phyloP scores from a whole-genome alignment of 2,888 invertebrate species.

The Lasioglossum lativentre region DNA sequence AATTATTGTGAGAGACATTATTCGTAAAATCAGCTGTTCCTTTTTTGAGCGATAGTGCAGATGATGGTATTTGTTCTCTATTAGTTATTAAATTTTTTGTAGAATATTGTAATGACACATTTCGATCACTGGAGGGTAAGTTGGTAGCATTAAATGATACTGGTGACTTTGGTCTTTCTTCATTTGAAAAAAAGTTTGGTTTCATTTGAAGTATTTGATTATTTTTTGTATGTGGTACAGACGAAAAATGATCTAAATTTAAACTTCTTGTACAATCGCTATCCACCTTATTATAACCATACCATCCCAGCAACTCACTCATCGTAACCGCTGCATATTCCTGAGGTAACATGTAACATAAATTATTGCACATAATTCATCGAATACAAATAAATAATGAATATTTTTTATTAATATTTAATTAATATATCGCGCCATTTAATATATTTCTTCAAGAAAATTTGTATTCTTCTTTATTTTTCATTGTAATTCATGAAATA shows the following conservation, averaged over 20 bases:
- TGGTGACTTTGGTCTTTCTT: slow-evolving; percentile 60
- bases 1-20: slow-evolving; percentile 72
- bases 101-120: slow-evolving; percentile 63
- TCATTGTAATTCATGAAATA: not conserved
- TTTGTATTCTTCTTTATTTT: not conserved
- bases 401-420: not conserved
- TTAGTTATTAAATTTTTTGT: slow-evolving; percentile 53
- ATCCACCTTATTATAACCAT: slow-evolving; percentile 92
- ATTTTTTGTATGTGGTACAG: slow-evolving; percentile 69
- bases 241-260: slow-evolving; percentile 83
- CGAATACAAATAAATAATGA: not conserved
- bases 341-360: slow-evolving; percentile 85
- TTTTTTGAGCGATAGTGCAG: slow-evolving; percentile 72
- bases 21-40: slow-evolving; percentile 71
- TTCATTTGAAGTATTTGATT: slow-evolving; percentile 60
- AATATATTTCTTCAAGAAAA: not conserved
- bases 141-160: slow-evolving; percentile 40
- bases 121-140: slow-evolving; percentile 61
- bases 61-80: slow-evolving; percentile 62
- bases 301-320: slow-evolving; percentile 96
- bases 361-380: slow-evolving; percentile 19
- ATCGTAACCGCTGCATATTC: slow-evolving; percentile 96
- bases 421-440: not conserved
- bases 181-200: slow-evolving; percentile 56
- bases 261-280: slow-evolving; percentile 87